Percentiles rank a stretch among this genome's conserved stretches.
Conservation (phyloP, 2,113 vertebrate genomes). For the Orthonyx spaldingii region DNA sequence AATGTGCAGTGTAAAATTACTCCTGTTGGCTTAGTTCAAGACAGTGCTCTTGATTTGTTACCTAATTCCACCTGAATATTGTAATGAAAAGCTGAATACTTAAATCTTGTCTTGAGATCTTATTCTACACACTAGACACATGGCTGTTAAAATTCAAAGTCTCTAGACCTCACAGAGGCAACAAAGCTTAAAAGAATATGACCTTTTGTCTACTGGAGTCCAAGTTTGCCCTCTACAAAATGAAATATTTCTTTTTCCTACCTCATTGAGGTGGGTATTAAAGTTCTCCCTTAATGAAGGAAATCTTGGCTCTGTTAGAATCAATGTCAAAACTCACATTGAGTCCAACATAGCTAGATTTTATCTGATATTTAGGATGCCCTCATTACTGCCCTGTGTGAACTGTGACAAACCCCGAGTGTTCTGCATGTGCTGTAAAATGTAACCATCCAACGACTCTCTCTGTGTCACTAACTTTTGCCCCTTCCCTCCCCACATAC, state of each 20-base stretch:
- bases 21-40: not conserved
- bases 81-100: not conserved
- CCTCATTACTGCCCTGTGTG: not conserved
- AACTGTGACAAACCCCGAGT: not conserved
- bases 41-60: not conserved
- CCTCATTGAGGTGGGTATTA: not conserved
- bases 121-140: not conserved
- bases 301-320: not conserved
- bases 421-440: not conserved
- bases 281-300: not conserved
- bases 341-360: not conserved
- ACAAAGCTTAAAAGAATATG: not conserved
- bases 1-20: not conserved
- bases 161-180: not conserved
- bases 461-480: not conserved
- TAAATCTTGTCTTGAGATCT: not conserved
- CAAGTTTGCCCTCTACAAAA: not conserved
- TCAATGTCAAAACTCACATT: not conserved
- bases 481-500: not conserved
- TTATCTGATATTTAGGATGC: not conserved
- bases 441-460: not conserved
- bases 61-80: not conserved
- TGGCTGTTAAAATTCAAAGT: not conserved
- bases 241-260: not conserved
- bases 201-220: not conserved